Evolutionary conservation across 2,113 vertebrate species (phyloP), one percentile per base, ranked within the genome.

Genomic region (Calidris pugnax): DNA sequence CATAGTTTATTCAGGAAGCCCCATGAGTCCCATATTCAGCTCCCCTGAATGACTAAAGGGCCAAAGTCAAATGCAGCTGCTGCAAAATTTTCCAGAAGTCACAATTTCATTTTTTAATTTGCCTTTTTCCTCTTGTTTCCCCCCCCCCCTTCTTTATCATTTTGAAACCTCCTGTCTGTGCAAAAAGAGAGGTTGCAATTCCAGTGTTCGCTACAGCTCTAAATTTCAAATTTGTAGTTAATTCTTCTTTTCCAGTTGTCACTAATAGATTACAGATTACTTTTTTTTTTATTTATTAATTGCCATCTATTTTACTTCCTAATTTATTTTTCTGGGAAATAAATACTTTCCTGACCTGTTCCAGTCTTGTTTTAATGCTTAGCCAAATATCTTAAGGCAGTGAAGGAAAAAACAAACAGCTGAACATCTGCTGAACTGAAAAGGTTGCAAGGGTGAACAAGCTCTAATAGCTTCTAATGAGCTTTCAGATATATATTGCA

Each of bases 391-490:
- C 95, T 95, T 64, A 90, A 87, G 90, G 95, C 95, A 92, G 33
- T 57, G 69, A 91, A 90, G 83, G 84, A 81, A 97, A 96, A 97
- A 95, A 92, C 77, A 92, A 95, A 93, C 77, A 89, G 57, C 57
- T 91, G 94, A 97, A 95, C 93, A 92, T 97, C 93, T 91, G 89
- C 50, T 87, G 82, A 95, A 95, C 50, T 87, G 82, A 95, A 95
- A 93, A 95, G 92, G 89, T 97, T 97, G 89, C 83, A 73, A 97
- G 90, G 83, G 86, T 95, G 96, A 98, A 97, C 93, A 96, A 97
- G 86, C 90, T 89, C 80, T 94, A 89, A 93, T 59, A 95, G 71
- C 41, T 95, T 94, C 85, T 95, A 96, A 96, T 62, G 59, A 95
- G 78, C 57, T 94, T 95, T 74, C 73, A 87, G 71, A 93, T 95